These are phyloP conservation scores for Emmelina monodactyla DNA, from an alignment of 2,888 invertebrate genomes.

Conservation along the genomic window DNA sequence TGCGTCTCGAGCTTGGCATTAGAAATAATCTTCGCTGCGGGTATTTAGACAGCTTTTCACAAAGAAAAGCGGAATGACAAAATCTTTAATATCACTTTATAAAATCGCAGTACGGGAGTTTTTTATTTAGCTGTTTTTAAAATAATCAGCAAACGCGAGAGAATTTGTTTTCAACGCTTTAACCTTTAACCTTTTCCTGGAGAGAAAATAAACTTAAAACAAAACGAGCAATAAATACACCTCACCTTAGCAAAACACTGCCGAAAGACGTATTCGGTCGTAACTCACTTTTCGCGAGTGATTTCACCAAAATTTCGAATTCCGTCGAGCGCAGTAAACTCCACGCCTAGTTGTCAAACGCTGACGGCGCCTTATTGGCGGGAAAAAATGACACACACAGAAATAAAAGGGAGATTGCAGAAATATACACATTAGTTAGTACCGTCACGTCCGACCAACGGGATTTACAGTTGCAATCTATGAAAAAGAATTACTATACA, in stretches of 20 bases:
- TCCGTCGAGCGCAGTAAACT: slow-evolving; percentile 20
- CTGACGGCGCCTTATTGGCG: slow-evolving; percentile 53
- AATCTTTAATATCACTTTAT: background rate
- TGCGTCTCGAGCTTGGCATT: slow-evolving; percentile 50
- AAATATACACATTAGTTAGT: slow-evolving; percentile 48
- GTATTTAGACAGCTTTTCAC: slow-evolving; percentile 20
- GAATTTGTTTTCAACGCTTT: no score
- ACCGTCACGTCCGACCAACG: slow-evolving; percentile 51
- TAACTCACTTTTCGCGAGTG: slow-evolving; percentile 40
- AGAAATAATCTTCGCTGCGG: slow-evolving; percentile 48
- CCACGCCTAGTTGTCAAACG: slow-evolving; percentile 59
- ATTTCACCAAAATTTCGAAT: background rate
- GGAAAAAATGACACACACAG: slow-evolving; percentile 60
- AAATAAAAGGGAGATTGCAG: slow-evolving; percentile 46
- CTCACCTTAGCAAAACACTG: slow-evolving; percentile 32
- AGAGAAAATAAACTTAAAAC: slow-evolving; percentile 36
- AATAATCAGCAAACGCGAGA: background rate
- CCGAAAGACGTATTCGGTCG: slow-evolving; percentile 42
- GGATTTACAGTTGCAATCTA: slow-evolving; percentile 54
- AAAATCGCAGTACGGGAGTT: background rate
- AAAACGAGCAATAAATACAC: slow-evolving; percentile 46
- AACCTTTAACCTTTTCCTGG: slow-evolving; percentile 14
- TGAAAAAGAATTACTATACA: slow-evolving; percentile 59
- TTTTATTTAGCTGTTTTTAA: background rate
- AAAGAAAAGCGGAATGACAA: background rate